phyloP scores from a whole-genome alignment of 2,113 vertebrate genomes.

The Climacteris rufus region DNA sequence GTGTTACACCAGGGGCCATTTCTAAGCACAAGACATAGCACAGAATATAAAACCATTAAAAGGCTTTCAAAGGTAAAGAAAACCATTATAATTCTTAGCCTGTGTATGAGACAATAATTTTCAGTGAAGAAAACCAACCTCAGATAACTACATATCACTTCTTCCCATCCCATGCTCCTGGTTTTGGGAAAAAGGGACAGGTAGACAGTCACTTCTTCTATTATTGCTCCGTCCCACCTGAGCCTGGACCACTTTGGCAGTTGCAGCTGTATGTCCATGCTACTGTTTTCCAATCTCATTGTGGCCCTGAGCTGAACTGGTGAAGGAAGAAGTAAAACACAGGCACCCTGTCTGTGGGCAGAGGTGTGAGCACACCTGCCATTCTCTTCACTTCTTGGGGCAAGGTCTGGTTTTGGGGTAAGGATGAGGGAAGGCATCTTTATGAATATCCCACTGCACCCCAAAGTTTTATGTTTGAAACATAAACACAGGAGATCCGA shows the following conservation, averaged over 20 bases:
- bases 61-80: neutral
- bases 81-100: neutral
- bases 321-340: neutral
- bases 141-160: neutral
- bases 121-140: neutral
- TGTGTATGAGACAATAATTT: neutral
- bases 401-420: neutral
- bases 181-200: neutral
- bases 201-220: neutral
- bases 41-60: neutral
- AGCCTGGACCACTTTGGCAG: neutral
- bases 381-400: neutral
- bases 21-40: neutral
- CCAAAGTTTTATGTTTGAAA: neutral
- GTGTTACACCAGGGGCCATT: neutral
- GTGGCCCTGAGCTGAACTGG: fast-evolving
- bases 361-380: too few species aligned
- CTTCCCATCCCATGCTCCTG: neutral
- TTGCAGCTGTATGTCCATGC: neutral
- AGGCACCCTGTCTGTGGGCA: neutral
- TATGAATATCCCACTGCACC: neutral
- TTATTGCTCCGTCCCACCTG: neutral
- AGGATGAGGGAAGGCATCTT: neutral
- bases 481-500: neutral
- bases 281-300: neutral